These are phyloP conservation scores for Brachypodius melanocephalos DNA, from an alignment of 2,113 vertebrate species.

Conservation along the genomic window DNA sequence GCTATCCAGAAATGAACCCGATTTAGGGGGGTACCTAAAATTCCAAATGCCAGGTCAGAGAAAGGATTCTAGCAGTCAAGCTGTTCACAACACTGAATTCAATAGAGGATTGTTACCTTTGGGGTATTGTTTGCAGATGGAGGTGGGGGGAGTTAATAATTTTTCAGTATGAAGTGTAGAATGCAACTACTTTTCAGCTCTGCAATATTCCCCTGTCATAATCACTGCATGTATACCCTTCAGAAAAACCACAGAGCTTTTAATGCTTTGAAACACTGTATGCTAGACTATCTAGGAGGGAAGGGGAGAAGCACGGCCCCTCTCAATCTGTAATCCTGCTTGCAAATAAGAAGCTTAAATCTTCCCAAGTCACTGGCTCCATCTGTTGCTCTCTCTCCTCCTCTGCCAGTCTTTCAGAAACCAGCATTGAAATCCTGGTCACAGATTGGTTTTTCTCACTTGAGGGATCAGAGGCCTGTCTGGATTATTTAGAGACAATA, in stretches of 20 bases:
- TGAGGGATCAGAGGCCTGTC: background rate
- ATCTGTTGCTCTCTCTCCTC: background rate
- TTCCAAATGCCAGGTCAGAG: background rate
- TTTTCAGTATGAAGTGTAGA: background rate
- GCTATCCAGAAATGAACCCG: background rate
- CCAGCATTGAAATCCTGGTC: background rate
- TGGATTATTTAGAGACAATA: background rate
- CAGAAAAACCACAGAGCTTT: background rate
- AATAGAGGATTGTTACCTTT: background rate
- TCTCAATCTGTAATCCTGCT: background rate
- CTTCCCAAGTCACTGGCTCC: background rate
- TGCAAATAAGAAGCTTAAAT: background rate
- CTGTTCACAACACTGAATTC: background rate
- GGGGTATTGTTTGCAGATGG: background rate
- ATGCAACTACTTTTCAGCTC: background rate
- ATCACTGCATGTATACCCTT: background rate
- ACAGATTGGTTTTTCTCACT: background rate
- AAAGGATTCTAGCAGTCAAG: background rate
- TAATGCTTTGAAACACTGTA: background rate
- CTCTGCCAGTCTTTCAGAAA: background rate
- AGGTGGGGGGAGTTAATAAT: fast-evolving
- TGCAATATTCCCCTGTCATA: background rate
- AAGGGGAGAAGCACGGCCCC: background rate
- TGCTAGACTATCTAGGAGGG: too few species aligned
- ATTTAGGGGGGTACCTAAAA: background rate